A percentile compares a stretch with the other conserved stretches of the same genome.
phyloP scores from a whole-genome alignment of 2,113 vertebrate species.

The Pandion haliaetus region DNA sequence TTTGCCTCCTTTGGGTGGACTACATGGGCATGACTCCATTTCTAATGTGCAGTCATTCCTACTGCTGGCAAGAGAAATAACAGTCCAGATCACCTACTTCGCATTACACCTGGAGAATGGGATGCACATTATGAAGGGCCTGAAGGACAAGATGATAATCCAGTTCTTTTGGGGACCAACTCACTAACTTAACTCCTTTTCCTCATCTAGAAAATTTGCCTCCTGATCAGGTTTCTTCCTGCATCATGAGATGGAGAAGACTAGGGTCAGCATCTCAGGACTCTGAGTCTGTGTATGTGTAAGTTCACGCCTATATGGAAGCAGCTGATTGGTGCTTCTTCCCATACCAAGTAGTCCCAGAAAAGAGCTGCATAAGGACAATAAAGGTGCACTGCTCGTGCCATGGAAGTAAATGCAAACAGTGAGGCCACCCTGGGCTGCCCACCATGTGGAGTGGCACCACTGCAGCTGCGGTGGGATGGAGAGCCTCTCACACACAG shows the following conservation, averaged over 20 bases:
- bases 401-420: not conserved
- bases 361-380: not conserved
- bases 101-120: not conserved
- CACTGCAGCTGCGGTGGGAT: not conserved
- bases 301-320: not conserved
- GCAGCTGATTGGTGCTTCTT: not conserved
- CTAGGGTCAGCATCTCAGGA: rapidly evolving
- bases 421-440: not conserved
- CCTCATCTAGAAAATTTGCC: not conserved
- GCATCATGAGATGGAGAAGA: not conserved
- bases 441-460: not conserved
- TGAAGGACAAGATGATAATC: not conserved
- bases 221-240: not conserved
- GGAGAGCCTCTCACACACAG: not conserved
- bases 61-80: not conserved
- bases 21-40: not conserved
- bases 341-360: not conserved
- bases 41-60: not conserved
- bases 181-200: not conserved
- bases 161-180: not conserved
- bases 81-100: not conserved
- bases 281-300: not conserved
- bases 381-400: not conserved
- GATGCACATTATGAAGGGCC: not conserved
- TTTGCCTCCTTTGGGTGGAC: not conserved